phyloP scores from a whole-genome alignment of 2,797 vertebrate species.

The Esox lucius region DNA sequence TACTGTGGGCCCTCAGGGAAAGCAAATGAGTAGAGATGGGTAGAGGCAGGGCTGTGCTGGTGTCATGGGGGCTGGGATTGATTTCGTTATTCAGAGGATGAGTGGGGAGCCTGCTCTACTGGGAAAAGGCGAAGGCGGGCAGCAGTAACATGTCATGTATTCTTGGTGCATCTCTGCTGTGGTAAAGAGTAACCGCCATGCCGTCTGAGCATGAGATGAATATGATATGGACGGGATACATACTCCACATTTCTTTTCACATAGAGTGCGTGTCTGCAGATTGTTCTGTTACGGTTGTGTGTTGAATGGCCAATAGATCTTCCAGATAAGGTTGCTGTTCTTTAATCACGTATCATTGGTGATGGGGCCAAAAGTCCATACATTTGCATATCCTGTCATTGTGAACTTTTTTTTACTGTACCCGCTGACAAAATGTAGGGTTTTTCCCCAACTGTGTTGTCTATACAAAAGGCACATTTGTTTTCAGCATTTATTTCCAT shows the following conservation, averaged over 20 bases:
- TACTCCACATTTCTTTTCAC: neutral
- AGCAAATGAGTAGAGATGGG: neutral
- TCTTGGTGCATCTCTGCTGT: neutral
- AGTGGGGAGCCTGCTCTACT: neutral
- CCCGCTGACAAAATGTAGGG: too few relatives aligned
- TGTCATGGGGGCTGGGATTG: conserved; percentile 35
- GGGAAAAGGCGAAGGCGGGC: conserved; percentile 7
- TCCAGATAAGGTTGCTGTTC: neutral
- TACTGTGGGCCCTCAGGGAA: conserved; percentile 21
- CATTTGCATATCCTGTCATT: too few relatives aligned
- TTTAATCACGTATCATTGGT: too few relatives aligned
- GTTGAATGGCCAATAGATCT: neutral
- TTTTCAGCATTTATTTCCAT: too few relatives aligned
- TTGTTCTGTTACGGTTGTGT: neutral
- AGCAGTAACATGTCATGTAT: neutral
- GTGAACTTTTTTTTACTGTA: too few relatives aligned
- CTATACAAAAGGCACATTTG: too few relatives aligned
- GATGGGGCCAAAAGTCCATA: too few relatives aligned
- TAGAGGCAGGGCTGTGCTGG: conserved; percentile 17
- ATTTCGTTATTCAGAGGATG: conserved; percentile 51
- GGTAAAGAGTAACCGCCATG: neutral
- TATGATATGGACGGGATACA: neutral
- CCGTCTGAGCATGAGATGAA: neutral
- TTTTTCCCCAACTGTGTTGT: too few relatives aligned
- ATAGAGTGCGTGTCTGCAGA: neutral